Conservation (phyloP, 2,113 vertebrate genomes). For the Columba janthina region DNA sequence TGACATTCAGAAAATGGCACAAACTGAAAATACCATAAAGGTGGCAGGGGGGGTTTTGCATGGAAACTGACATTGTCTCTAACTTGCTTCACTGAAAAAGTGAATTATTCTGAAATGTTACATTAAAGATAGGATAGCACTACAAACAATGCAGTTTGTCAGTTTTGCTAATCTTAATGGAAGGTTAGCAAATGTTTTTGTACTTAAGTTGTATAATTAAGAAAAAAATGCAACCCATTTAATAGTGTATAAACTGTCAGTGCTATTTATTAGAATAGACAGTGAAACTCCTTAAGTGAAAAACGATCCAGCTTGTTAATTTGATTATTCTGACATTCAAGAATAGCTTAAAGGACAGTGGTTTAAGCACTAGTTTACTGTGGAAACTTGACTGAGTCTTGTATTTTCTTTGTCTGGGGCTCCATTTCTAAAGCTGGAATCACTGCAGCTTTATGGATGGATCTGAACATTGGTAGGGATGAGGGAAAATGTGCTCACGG, state of each 20-base stretch:
- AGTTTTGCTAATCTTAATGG: background rate
- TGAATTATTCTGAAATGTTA: background rate
- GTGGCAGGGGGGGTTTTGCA: too few species aligned
- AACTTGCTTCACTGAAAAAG: background rate
- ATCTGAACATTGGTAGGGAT: background rate
- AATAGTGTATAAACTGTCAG: background rate
- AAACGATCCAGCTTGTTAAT: background rate
- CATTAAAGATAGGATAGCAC: background rate
- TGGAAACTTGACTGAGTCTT: background rate
- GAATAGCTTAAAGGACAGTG: background rate
- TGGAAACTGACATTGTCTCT: background rate
- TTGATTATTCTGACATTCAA: background rate
- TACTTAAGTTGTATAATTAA: background rate
- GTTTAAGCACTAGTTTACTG: background rate
- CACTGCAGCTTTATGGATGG: background rate
- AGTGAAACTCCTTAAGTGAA: background rate
- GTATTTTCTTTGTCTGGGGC: background rate
- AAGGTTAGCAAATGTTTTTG: background rate
- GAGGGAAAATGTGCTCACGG: too few species aligned
- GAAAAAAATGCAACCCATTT: background rate
- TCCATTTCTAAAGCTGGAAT: background rate
- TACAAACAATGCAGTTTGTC: background rate
- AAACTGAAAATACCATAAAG: background rate
- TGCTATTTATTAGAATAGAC: background rate
- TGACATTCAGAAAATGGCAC: background rate